phyloP scores from a whole-genome alignment of 2,113 vertebrate species.

The Peromyscus polionotus region DNA sequence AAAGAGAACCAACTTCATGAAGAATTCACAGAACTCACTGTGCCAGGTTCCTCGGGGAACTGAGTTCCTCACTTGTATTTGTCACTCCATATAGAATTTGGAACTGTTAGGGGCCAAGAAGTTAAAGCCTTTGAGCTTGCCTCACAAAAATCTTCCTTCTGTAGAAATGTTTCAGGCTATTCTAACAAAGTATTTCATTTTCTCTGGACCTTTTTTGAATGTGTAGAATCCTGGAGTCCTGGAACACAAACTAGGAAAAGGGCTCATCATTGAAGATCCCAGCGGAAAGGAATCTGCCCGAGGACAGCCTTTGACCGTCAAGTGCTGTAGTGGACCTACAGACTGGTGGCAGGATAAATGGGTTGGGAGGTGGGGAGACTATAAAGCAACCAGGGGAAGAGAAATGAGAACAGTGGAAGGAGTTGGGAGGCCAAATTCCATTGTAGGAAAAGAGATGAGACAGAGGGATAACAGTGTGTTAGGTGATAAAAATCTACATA shows the following conservation, averaged over 20 bases:
- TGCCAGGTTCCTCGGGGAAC: neutral
- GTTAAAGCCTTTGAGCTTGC: neutral
- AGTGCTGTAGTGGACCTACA: neutral
- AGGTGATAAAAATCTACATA: neutral
- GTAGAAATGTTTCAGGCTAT: neutral
- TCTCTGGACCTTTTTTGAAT: slow-evolving; percentile 38
- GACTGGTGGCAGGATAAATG: neutral
- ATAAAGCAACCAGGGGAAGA: neutral
- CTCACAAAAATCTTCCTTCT: neutral
- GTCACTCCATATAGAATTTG: slow-evolving; percentile 4
- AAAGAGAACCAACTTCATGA: slow-evolving; percentile 19
- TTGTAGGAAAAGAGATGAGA: slow-evolving; percentile 31
- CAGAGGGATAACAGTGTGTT: neutral
- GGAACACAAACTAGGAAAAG: neutral
- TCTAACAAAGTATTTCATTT: slow-evolving; percentile 30
- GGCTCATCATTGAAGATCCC: neutral
- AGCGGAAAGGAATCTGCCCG: neutral
- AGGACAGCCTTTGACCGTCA: neutral
- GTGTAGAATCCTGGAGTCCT: slow-evolving; percentile 15
- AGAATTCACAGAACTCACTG: neutral
- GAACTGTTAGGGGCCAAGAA: slow-evolving; percentile 22
- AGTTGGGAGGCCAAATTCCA: neutral
- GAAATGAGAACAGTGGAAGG: neutral
- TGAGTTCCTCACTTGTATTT: slow-evolving; percentile 14
- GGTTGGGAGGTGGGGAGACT: neutral